Conservation (phyloP, 2,888 invertebrate species). For the Argyra leucocephala region DNA sequence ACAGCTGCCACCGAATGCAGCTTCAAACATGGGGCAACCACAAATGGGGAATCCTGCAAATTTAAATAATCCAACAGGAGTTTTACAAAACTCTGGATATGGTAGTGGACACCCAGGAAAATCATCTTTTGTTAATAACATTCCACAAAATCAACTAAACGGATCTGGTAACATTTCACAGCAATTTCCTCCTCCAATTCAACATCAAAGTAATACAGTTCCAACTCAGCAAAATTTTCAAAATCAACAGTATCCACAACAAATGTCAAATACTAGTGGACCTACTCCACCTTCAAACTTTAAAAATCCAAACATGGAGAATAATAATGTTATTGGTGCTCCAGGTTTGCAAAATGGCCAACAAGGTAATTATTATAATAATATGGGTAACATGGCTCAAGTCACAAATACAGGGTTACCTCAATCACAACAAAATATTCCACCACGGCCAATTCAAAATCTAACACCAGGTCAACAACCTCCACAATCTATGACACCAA, state of each 20-base stretch:
- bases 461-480: slow-evolving; percentile 9
- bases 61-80: not conserved
- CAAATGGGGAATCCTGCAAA: not conserved
- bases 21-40: not conserved
- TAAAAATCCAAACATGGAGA: not conserved
- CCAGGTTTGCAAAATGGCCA: not conserved
- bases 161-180: not conserved
- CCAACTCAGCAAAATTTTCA: slow-evolving; percentile 6
- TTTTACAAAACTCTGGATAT: not conserved
- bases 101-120: not conserved
- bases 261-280: slow-evolving; percentile 11
- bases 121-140: not conserved
- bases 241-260: slow-evolving; percentile 12
- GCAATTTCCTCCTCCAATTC: not conserved
- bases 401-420: not conserved
- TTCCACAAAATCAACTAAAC: not conserved
- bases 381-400: not conserved
- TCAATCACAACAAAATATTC: not conserved
- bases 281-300: not conserved
- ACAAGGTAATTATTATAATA: slow-evolving; percentile 2
- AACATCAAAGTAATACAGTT: not conserved
- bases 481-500: slow-evolving; percentile 21
- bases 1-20: not conserved
- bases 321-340: not conserved
- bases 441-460: not conserved